These are phyloP conservation scores for Microcaecilia unicolor DNA, from an alignment of 2,797 vertebrate species.

Conservation along the genomic window DNA sequence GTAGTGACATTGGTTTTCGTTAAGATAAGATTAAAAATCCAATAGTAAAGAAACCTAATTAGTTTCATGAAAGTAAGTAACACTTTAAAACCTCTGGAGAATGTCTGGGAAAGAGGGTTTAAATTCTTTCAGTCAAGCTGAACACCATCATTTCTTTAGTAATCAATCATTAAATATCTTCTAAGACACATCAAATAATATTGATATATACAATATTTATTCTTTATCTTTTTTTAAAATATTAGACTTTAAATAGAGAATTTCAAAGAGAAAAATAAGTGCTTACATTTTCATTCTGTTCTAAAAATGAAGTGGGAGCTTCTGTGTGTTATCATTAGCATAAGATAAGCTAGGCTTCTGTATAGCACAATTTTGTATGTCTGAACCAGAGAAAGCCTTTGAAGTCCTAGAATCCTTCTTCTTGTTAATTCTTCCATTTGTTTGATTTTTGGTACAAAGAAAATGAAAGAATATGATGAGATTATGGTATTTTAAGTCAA, in stretches of 20 bases:
- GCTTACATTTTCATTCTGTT: slow-evolving; percentile 48
- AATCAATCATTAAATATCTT: no score
- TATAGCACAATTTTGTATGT: slow-evolving; percentile 49
- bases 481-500: slow-evolving; percentile 99
- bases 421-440: slow-evolving; percentile 70
- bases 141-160: no score
- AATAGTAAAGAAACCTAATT: slow-evolving; percentile 12
- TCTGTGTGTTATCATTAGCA: slow-evolving; percentile 66
- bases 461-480: slow-evolving; percentile 94
- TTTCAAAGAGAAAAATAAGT: slow-evolving; percentile 31
- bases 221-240: slow-evolving; percentile 10
- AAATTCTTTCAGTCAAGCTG: no score
- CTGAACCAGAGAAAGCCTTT: slow-evolving; percentile 63
- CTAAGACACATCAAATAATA: no score
- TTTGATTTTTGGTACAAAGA: slow-evolving; percentile 81
- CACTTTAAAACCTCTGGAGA: no score
- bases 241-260: slow-evolving; percentile 26
- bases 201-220: no score
- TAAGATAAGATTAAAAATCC: slow-evolving; percentile 10
- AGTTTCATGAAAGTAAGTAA: slow-evolving; percentile 1
- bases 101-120: no score
- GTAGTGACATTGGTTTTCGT: slow-evolving; percentile 21
- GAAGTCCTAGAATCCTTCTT: slow-evolving; percentile 62
- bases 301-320: slow-evolving; percentile 53
- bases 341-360: slow-evolving; percentile 74